phyloP scores from a whole-genome alignment of 2,797 vertebrate species.

The Argya squamiceps region DNA sequence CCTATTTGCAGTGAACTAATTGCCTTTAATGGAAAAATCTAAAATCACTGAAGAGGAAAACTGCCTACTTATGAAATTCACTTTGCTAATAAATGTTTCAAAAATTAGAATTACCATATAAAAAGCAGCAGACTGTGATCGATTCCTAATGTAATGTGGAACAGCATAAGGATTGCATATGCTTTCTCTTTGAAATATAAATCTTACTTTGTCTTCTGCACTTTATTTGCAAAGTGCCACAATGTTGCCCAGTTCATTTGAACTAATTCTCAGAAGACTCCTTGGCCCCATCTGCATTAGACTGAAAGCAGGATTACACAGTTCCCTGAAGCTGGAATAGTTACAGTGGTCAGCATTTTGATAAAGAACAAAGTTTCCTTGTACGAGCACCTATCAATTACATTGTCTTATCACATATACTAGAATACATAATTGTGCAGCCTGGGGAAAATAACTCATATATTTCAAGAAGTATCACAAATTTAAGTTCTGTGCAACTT shows the following conservation, averaged over 20 bases:
- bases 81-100: constrained; percentile 64
- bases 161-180: neutral
- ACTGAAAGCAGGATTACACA: neutral
- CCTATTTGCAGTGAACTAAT: constrained; percentile 66
- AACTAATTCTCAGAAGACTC: neutral
- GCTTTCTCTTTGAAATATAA: constrained; percentile 18
- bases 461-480: neutral
- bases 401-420: neutral
- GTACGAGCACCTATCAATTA: neutral
- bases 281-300: neutral
- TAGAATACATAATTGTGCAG: neutral
- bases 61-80: constrained; percentile 24
- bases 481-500: neutral
- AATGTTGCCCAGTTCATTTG: neutral
- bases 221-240: constrained; percentile 23
- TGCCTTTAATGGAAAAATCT: constrained; percentile 70
- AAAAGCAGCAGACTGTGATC: neutral
- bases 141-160: constrained; percentile 8
- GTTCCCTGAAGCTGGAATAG: neutral
- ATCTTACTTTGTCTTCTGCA: neutral
- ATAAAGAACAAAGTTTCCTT: neutral
- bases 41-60: constrained; percentile 40
- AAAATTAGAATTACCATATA: constrained; percentile 21
- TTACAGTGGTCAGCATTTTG: neutral
- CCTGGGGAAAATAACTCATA: neutral